phyloP scores from a whole-genome alignment of 2,888 invertebrate species.

The Chrysolina haemoptera region DNA sequence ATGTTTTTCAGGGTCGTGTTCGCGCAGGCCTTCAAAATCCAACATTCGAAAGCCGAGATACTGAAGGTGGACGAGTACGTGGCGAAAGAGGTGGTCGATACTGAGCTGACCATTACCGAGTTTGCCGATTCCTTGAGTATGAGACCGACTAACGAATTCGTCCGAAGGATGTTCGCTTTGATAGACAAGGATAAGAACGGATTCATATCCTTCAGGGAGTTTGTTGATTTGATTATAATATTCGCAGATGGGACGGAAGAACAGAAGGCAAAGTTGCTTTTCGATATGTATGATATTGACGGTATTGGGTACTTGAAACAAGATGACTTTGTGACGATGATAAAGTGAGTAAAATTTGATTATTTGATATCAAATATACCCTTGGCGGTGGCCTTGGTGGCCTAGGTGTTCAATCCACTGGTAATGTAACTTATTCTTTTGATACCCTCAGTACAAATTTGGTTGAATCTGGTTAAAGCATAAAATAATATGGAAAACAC shows the following conservation, averaged over 20 bases:
- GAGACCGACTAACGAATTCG: constrained; percentile 73
- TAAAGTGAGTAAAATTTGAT: constrained; percentile 65
- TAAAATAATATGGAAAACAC: too few species aligned
- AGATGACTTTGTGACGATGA: constrained; percentile 71
- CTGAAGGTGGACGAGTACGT: constrained; percentile 66
- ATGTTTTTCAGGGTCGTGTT: constrained; percentile 73
- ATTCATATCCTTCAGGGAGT: constrained; percentile 76
- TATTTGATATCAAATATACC: not conserved
- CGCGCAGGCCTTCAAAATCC: constrained; percentile 70
- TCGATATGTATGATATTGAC: constrained; percentile 75
- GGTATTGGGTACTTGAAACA: constrained; percentile 69
- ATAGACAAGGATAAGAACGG: constrained; percentile 75
- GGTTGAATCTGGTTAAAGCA: too few species aligned
- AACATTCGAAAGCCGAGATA: constrained; percentile 67
- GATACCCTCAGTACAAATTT: too few species aligned
- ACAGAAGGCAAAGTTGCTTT: constrained; percentile 72
- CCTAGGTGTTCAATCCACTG: too few species aligned
- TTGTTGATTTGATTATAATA: constrained; percentile 74
- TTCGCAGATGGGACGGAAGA: constrained; percentile 73
- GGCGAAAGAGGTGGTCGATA: constrained; percentile 69
- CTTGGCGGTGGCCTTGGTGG: too few species aligned
- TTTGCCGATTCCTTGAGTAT: constrained; percentile 76
- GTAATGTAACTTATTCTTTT: too few species aligned
- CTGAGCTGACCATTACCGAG: constrained; percentile 73
- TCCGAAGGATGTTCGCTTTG: constrained; percentile 72